phyloP scores from a whole-genome alignment of 2,888 invertebrate species.

The Tinea semifulvella region DNA sequence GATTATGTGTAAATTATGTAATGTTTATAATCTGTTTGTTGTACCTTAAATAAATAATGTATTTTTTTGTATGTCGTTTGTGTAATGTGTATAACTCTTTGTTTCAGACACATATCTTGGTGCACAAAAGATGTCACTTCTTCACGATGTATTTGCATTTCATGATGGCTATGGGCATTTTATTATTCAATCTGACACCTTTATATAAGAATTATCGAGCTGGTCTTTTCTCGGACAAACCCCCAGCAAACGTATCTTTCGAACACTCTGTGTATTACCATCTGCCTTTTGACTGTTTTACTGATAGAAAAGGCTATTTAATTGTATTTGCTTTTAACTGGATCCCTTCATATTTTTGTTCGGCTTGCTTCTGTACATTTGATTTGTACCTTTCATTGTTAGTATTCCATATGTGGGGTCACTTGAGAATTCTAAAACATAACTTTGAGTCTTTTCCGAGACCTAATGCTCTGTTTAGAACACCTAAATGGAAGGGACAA shows the following conservation, averaged over 20 bases:
- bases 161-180: constrained; percentile 6
- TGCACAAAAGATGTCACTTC: constrained; percentile 6
- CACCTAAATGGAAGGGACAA: constrained; percentile 6
- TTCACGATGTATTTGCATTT: constrained; percentile 3
- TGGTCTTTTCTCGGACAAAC: not conserved
- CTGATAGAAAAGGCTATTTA: constrained; percentile 8
- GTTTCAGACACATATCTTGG: constrained; percentile 7
- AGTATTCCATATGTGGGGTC: constrained; percentile 21
- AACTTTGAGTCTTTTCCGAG: constrained; percentile 16
- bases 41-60: no score
- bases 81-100: no score
- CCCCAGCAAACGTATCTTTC: constrained; percentile 5
- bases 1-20: no score
- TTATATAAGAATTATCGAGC: not conserved
- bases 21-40: no score
- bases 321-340: constrained; percentile 4
- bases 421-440: constrained; percentile 18
- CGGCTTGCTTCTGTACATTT: constrained; percentile 14
- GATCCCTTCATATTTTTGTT: constrained; percentile 13
- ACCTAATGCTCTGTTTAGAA: constrained; percentile 17
- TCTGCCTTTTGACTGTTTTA: constrained; percentile 17
- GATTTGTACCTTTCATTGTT: constrained; percentile 19
- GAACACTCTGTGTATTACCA: constrained; percentile 18
- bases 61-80: no score
- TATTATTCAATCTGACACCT: constrained; percentile 10